phyloP scores from a whole-genome alignment of 2,888 invertebrate genomes.

The Cheilosia pagana region DNA sequence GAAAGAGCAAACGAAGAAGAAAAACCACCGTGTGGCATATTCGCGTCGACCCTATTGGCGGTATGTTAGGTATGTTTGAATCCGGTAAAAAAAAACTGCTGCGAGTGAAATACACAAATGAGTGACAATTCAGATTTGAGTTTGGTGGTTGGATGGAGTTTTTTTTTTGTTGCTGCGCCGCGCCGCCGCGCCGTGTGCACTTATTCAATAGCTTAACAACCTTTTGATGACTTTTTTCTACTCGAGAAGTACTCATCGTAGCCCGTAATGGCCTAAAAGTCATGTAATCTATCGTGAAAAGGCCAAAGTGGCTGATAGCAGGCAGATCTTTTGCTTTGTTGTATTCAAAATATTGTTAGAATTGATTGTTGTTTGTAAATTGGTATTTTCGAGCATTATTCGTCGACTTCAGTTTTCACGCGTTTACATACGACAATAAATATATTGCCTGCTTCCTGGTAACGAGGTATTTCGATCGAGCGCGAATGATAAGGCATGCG shows the following conservation, averaged over 20 bases:
- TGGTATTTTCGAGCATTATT: no score
- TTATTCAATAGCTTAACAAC: constrained; percentile 23
- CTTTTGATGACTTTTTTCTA: constrained; percentile 21
- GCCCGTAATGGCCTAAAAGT: background rate
- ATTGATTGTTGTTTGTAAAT: background rate
- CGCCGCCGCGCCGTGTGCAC: background rate
- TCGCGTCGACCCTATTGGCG: background rate
- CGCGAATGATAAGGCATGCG: no score
- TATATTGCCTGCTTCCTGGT: no score
- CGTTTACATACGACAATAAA: no score
- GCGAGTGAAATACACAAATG: constrained; percentile 3
- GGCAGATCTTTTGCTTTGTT: background rate
- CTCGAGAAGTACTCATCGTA: constrained; percentile 5
- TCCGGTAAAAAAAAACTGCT: constrained; percentile 19
- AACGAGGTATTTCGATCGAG: no score
- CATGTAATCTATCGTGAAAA: constrained; percentile 3
- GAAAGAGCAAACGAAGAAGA: constrained; percentile 5
- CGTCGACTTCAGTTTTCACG: no score
- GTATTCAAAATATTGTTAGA: background rate
- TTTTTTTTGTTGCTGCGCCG: background rate
- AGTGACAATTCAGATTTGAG: constrained; percentile 25
- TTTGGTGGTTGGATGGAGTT: background rate
- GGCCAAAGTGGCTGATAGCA: constrained; percentile 11
- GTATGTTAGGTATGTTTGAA: constrained; percentile 6
- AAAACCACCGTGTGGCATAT: constrained; percentile 10